phyloP scores from a whole-genome alignment of 2,797 vertebrate genomes.

The Lepilemur ruficaudatus region DNA sequence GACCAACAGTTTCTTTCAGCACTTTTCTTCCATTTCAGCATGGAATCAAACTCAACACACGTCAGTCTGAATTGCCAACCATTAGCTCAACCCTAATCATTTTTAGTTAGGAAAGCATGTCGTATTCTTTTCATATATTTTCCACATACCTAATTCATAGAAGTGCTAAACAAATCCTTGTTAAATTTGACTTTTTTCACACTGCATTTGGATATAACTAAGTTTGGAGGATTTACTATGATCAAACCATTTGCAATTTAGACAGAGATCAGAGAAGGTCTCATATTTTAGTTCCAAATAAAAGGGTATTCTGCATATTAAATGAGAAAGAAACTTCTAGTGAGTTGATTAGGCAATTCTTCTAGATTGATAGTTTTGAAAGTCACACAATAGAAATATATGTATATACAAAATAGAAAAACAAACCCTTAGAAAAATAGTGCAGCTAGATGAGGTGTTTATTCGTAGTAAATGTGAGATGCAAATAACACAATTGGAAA shows the following conservation, averaged over 20 bases:
- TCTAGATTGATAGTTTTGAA: not conserved
- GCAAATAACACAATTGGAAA: slow-evolving; percentile 16
- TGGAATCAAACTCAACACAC: not conserved
- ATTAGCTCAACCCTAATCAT: not conserved
- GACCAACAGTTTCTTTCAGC: not conserved
- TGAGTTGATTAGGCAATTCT: not conserved
- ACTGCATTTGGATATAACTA: not conserved
- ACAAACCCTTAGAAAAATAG: not conserved
- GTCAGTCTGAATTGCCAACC: not conserved
- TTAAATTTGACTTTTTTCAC: not conserved
- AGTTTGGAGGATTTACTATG: not conserved
- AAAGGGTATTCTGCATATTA: not conserved
- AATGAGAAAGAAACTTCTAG: not conserved
- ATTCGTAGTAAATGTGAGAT: not conserved
- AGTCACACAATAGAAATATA: not conserved
- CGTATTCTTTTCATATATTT: not conserved
- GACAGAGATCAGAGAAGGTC: not conserved
- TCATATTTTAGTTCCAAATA: not conserved
- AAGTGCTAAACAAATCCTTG: not conserved
- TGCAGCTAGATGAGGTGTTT: not conserved
- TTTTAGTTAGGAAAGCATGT: not conserved
- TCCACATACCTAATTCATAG: not conserved
- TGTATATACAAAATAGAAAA: not conserved
- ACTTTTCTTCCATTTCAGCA: not conserved
- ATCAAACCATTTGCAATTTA: not conserved